Base-by-base conservation (phyloP, 2,797 vertebrate species). In the Masticophis lateralis region DNA sequence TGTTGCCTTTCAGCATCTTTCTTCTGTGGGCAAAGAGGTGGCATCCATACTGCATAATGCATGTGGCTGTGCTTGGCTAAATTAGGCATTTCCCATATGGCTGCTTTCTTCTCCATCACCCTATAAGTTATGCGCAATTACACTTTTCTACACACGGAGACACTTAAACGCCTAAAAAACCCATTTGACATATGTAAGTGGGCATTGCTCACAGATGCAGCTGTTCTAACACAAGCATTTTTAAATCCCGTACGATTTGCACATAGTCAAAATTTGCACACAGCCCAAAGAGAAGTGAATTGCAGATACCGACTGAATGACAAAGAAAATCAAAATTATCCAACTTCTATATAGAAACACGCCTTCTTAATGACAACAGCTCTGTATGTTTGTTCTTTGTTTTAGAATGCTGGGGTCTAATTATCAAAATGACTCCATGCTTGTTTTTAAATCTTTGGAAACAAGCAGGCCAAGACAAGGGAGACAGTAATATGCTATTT, bases 61-160 rank as follows among this genome's bases (percentile, higher is more conserved):
- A 91, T 89, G 90, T 89, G 69, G 74, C 87, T 93, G 83, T 74
- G 88, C 13, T 37, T 74, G 88, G 91, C 88, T 90, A 89, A 92
- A 86, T n/a, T 66, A 61, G 87, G 59, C 87, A 86, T 91, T 83
- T 51, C 69, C 87, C 69, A 63, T 37, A 20, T 93, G 93, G 87
- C 51, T 89, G 47, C 74, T 88, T 27, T 32, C 57, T 93, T 12
- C 27, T 22, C 7, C 47, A 32, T 89, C 27, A 61, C 63, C 86
- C 55, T 61, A 28, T 53, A 43, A 25, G 4, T 63, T 14, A 55
- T 27, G n/a, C 7, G 56, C 47, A 16, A 14, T 63, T 89, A 53
- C 32, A 55, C 25, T 91, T 87, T 32, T 28, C 10, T 37, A 57
- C 53, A 86, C 87, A 27, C 60, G 57, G 37, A 51, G 43, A 86